Conservation (phyloP, 2,797 vertebrate genomes). For the Muscicapa striata region DNA sequence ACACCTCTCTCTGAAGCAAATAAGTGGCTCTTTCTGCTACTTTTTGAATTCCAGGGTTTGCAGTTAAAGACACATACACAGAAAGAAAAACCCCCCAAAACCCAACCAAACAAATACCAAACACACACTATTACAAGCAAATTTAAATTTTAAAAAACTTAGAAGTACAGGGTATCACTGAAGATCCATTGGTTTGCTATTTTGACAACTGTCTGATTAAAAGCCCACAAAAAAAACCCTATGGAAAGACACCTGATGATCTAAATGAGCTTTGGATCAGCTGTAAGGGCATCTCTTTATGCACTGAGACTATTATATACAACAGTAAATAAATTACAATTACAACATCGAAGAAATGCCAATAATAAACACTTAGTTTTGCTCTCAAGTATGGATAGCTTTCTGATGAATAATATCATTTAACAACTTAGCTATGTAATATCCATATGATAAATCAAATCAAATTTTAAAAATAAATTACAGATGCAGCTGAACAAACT, state of each 20-base stretch:
- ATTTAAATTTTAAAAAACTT: not conserved
- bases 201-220: not conserved
- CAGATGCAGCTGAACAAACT: not conserved
- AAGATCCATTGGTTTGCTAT: not conserved
- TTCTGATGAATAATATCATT: not conserved
- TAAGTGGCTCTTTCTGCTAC: not conserved
- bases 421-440: not conserved
- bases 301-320: not conserved
- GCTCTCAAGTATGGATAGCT: not conserved
- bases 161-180: not conserved
- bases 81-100: not conserved
- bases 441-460: not conserved
- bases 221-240: not conserved
- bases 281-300: constrained; percentile 28
- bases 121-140: not conserved
- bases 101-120: not conserved
- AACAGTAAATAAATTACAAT: not conserved
- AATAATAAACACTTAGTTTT: not conserved
- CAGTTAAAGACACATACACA: not conserved
- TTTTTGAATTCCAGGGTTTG: not conserved
- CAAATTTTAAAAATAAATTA: not conserved
- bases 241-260: not conserved
- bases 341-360: constrained; percentile 2
- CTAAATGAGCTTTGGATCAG: constrained; percentile 31
- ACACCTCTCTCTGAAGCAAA: not conserved